These are phyloP conservation scores for Cardiocondyla obscurior DNA, from an alignment of 1,140 invertebrate species.

Conservation along the genomic window DNA sequence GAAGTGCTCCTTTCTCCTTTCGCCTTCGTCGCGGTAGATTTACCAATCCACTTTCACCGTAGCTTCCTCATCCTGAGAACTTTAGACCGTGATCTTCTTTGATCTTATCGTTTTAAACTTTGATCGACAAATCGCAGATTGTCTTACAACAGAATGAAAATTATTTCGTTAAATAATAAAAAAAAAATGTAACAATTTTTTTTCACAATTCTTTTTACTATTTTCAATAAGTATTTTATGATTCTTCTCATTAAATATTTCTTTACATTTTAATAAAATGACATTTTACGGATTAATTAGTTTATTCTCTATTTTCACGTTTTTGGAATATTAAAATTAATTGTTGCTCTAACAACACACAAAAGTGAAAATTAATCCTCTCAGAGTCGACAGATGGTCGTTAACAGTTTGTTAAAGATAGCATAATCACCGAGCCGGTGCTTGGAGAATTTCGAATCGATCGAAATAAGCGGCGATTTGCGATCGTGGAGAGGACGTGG, in stretches of 20 bases:
- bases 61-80: background rate
- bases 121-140: background rate
- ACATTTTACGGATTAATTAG: background rate
- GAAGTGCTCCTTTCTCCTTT: background rate
- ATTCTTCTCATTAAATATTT: background rate
- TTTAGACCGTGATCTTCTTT: background rate
- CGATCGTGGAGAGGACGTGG: background rate
- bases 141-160: background rate
- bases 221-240: too few species aligned
- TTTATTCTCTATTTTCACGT: background rate
- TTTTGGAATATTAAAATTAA: background rate
- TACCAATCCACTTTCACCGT: background rate
- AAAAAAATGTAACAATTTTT: background rate
- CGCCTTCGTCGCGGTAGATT: background rate
- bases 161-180: background rate
- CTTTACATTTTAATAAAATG: background rate
- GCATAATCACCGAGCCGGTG: background rate
- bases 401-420: background rate
- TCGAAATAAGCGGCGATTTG: conserved; percentile 26
- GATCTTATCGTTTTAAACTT: background rate
- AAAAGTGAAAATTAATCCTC: background rate
- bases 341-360: background rate
- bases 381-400: background rate
- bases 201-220: too few species aligned
- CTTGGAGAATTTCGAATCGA: conserved; percentile 39